These are phyloP conservation scores for Tachypleus tridentatus DNA, from an alignment of 1,140 invertebrate genomes.

Conservation along the genomic window DNA sequence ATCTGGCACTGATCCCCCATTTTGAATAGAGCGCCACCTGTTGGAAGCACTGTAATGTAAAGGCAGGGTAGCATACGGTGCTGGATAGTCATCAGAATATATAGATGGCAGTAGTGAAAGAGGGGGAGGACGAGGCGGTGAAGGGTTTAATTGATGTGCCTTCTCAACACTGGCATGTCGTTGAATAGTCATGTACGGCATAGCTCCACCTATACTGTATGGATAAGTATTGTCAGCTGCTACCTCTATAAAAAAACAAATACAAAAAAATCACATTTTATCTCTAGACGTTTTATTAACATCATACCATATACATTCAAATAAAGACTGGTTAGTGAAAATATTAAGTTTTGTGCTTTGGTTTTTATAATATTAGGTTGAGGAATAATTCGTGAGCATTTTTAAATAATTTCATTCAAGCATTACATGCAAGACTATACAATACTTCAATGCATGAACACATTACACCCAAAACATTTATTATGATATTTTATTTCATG, in stretches of 20 bases:
- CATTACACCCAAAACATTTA: too few species aligned
- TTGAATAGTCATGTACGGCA: conserved; percentile 8
- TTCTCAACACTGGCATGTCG: conserved; percentile 15
- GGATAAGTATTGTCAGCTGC: conserved; percentile 16
- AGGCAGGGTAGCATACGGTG: conserved; percentile 22
- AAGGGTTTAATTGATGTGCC: conserved; percentile 10
- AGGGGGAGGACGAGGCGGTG: conserved; percentile 7
- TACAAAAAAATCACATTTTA: not conserved
- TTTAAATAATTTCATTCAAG: too few species aligned
- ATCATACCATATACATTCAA: not conserved
- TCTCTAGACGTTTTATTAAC: not conserved
- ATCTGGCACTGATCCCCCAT: too few species aligned
- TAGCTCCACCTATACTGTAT: conserved; percentile 16
- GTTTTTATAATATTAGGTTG: not conserved
- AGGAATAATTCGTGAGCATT: too few species aligned
- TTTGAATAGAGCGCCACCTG: too few species aligned
- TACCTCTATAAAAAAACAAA: conserved; percentile 5
- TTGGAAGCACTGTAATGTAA: not conserved
- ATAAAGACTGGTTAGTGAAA: not conserved
- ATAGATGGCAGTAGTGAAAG: conserved; percentile 8
- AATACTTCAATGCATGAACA: too few species aligned
- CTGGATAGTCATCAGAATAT: conserved; percentile 16
- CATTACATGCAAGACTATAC: too few species aligned
- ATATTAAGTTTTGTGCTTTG: not conserved
- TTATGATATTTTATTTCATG: too few species aligned